phyloP scores from a whole-genome alignment of 2,797 vertebrate species.

The Coregonus sp. region DNA sequence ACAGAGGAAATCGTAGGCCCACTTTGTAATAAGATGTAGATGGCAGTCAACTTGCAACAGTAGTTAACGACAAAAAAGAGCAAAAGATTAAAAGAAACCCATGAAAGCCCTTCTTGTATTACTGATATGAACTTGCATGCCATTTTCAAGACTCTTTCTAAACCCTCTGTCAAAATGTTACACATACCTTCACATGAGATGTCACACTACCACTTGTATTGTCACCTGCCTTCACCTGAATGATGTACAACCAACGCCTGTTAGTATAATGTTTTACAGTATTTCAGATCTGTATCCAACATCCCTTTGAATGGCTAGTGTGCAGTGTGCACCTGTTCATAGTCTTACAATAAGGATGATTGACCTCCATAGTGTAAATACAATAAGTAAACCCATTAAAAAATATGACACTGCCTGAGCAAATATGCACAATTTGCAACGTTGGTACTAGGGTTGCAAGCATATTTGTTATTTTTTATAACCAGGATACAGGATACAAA shows the following conservation, averaged over 20 bases:
- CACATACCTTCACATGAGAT: neutral
- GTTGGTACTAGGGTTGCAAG: neutral
- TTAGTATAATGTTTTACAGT: neutral
- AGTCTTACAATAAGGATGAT: conserved; percentile 1
- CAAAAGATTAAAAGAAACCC: neutral
- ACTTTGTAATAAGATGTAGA: neutral
- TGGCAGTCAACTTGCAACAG: neutral
- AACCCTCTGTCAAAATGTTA: too few relatives aligned
- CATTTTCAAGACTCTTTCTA: neutral
- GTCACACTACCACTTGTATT: neutral
- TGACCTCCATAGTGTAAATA: neutral
- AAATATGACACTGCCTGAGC: neutral
- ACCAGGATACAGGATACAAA: too few relatives aligned
- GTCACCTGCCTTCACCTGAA: neutral
- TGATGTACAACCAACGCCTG: neutral
- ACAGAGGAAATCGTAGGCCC: neutral
- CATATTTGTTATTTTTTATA: neutral
- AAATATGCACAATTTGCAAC: neutral
- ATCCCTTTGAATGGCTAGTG: neutral
- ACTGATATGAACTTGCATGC: neutral
- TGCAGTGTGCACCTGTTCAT: conserved; percentile 1
- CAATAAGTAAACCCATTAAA: neutral
- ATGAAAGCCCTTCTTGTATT: neutral
- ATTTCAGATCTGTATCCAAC: neutral
- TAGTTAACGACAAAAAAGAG: too few relatives aligned